Percentiles rank a stretch among this genome's conserved stretches.
phyloP scores from a whole-genome alignment of 2,888 invertebrate species.

The Lydus trimaculatus region DNA sequence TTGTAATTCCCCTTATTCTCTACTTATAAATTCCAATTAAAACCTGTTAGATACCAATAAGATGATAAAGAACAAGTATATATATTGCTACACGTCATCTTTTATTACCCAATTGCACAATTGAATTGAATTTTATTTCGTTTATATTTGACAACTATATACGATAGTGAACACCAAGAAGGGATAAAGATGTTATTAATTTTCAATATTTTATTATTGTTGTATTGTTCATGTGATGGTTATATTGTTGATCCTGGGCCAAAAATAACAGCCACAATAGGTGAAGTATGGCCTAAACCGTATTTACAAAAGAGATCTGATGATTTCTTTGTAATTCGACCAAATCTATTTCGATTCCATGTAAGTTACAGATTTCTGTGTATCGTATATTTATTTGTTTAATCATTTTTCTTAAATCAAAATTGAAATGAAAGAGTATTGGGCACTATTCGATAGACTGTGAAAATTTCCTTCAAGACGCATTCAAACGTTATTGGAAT shows the following conservation, averaged over 20 bases:
- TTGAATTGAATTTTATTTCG: neutral
- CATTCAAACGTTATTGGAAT: constrained; percentile 43
- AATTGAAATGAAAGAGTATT: neutral
- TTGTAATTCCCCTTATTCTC: constrained; percentile 33
- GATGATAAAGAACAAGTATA: neutral
- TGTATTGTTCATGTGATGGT: neutral
- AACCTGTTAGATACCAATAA: neutral
- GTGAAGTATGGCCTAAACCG: constrained; percentile 75
- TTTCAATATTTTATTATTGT: neutral
- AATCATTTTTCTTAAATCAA: too few relatives aligned
- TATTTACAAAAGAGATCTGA: constrained; percentile 61
- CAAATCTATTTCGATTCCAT: constrained; percentile 62
- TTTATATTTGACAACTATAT: too few relatives aligned
- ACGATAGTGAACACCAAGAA: neutral
- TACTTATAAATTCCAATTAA: too few relatives aligned
- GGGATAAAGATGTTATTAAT: neutral
- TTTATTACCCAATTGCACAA: neutral
- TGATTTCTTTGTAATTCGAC: constrained; percentile 61
- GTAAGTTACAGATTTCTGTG: constrained; percentile 53
- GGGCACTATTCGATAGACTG: constrained; percentile 17
- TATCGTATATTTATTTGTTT: neutral
- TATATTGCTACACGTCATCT: neutral
- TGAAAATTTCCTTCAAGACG: constrained; percentile 36
- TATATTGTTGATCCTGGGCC: constrained; percentile 61
- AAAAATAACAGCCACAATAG: constrained; percentile 65